These are phyloP conservation scores for Tachysurus vachellii DNA, from an alignment of 2,113 vertebrate genomes.

Conservation along the genomic window DNA sequence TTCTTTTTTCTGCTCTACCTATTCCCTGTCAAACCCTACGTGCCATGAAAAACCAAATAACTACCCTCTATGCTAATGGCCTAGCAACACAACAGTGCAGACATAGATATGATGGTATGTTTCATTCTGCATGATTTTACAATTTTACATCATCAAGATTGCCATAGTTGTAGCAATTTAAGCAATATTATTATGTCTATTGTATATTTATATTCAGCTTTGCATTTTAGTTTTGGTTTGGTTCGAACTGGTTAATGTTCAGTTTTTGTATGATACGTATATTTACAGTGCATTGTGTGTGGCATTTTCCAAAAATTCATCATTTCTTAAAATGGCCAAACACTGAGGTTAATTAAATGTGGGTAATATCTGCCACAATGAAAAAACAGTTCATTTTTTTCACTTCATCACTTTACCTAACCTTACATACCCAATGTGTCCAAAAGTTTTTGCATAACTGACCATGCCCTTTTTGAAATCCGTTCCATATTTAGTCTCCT, in stretches of 20 bases:
- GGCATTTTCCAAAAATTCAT: background rate
- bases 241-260: background rate
- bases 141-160: background rate
- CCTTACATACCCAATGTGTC: background rate
- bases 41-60: background rate
- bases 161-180: background rate
- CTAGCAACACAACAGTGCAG: background rate
- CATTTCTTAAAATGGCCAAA: background rate
- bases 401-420: background rate
- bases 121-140: background rate
- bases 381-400: background rate
- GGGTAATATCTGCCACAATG: background rate
- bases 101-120: background rate
- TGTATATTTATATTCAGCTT: background rate
- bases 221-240: background rate
- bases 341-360: background rate
- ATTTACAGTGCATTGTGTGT: background rate
- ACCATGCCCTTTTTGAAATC: background rate
- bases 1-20: background rate
- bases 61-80: background rate
- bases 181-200: background rate
- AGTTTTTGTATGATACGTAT: background rate
- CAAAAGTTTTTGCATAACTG: background rate
- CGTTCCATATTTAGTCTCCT: background rate
- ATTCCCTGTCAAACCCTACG: background rate